Evolutionary conservation across 2,113 vertebrate species (phyloP).

Genomic region (Anarrhichthys ocellatus): DNA sequence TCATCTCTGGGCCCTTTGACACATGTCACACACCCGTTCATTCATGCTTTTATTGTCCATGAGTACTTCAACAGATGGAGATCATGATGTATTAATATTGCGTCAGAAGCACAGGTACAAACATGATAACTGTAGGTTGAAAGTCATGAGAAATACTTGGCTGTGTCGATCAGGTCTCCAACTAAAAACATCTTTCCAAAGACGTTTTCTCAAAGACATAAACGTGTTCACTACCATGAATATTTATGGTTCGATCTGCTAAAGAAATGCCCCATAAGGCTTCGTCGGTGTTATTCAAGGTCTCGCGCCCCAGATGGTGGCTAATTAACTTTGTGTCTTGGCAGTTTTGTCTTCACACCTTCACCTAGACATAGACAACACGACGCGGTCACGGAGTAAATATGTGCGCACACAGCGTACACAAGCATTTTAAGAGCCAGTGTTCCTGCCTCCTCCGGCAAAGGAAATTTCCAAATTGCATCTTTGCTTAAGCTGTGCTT

Average conservation of each 20-base stretch:
- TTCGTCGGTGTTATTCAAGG: slow-evolving; percentile 39
- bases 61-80: slow-evolving; percentile 10
- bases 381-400: slow-evolving; percentile 42
- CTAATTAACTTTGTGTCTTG: slow-evolving; percentile 70
- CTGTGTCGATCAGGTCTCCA: neutral
- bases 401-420: slow-evolving; percentile 32
- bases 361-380: slow-evolving; percentile 27
- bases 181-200: neutral
- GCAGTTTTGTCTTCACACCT: slow-evolving; percentile 68
- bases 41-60: slow-evolving; percentile 31
- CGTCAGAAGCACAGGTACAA: slow-evolving; percentile 41
- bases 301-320: slow-evolving; percentile 73
- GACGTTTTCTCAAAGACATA: neutral
- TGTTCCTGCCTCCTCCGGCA: slow-evolving; percentile 2
- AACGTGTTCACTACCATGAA: neutral
- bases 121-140: slow-evolving; percentile 31
- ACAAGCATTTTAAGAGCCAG: slow-evolving; percentile 27
- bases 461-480: slow-evolving; percentile 35
- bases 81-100: slow-evolving; percentile 17
- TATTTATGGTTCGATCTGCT: neutral
- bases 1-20: slow-evolving; percentile 50
- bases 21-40: slow-evolving; percentile 49
- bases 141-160: slow-evolving; percentile 13
- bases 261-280: neutral
- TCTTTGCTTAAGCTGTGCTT: neutral